A percentile compares a stretch with the other conserved stretches of the same genome.
These are phyloP conservation scores for Acanthococcus lagerstroemiae DNA, from an alignment of 2,888 invertebrate genomes.

Conservation along the genomic window DNA sequence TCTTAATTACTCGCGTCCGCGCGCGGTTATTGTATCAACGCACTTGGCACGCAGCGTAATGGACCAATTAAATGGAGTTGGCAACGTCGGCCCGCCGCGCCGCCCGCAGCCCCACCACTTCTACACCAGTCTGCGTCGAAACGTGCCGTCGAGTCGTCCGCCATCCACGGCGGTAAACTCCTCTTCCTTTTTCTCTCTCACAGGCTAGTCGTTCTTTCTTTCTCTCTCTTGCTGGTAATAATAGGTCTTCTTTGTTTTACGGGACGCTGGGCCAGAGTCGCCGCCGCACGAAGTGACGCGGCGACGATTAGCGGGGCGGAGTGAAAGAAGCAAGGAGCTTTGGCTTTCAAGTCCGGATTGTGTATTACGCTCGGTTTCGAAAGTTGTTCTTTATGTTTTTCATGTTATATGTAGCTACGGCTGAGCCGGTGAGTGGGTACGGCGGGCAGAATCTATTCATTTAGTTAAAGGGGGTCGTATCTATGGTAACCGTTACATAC, in stretches of 20 bases:
- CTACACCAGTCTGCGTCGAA: too few relatives aligned
- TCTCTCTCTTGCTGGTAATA: too few relatives aligned
- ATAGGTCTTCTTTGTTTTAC: neutral
- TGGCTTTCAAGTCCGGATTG: conserved; percentile 24
- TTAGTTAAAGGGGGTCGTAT: conserved; percentile 29
- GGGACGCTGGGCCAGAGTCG: too few relatives aligned
- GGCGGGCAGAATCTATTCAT: conserved; percentile 22
- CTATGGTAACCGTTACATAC: conserved; percentile 22
- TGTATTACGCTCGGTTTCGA: conserved; percentile 13
- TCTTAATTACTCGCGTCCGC: neutral
- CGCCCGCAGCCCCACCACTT: too few relatives aligned
- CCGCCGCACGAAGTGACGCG: too few relatives aligned
- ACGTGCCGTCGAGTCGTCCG: too few relatives aligned
- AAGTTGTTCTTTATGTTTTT: neutral
- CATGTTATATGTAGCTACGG: too few relatives aligned
- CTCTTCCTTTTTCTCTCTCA: too few relatives aligned
- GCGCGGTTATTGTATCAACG: neutral
- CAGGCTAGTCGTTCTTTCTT: too few relatives aligned
- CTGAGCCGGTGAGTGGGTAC: neutral
- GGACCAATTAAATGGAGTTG: neutral
- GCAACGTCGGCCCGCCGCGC: neutral
- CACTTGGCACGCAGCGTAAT: neutral
- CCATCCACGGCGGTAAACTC: too few relatives aligned
- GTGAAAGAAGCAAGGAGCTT: conserved; percentile 11
- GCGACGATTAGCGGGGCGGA: neutral